Percentiles rank a stretch among this genome's conserved stretches.
phyloP scores from a whole-genome alignment of 2,888 invertebrate genomes.

The Junonia oenone region DNA sequence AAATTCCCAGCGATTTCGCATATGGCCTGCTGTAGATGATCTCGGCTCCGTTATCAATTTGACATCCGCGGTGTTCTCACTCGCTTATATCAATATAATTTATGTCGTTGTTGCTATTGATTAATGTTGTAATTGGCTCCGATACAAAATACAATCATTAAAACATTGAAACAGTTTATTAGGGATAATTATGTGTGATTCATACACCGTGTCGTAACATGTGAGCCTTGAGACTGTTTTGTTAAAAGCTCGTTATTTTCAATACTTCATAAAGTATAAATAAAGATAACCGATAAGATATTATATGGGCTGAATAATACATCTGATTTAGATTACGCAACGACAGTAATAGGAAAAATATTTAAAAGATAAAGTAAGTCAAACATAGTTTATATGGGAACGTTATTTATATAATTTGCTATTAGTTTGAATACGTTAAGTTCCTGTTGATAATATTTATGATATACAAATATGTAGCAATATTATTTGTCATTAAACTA shows the following conservation, averaged over 20 bases:
- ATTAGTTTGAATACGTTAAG: not conserved
- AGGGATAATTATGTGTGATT: constrained; percentile 31
- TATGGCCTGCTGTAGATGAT: constrained; percentile 71
- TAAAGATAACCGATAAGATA: constrained; percentile 5
- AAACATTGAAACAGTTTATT: constrained; percentile 30
- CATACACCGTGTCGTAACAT: constrained; percentile 15
- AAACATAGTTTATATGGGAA: not conserved
- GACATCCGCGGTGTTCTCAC: constrained; percentile 61
- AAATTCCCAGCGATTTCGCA: constrained; percentile 77
- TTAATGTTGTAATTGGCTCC: constrained; percentile 66
- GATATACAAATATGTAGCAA: no score
- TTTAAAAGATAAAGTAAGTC: not conserved
- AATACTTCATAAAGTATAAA: constrained; percentile 16
- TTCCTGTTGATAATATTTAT: not conserved
- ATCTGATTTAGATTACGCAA: constrained; percentile 9
- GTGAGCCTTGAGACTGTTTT: constrained; percentile 19
- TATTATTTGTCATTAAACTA: no score
- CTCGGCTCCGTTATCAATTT: constrained; percentile 65
- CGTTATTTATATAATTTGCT: not conserved
- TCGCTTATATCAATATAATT: constrained; percentile 69
- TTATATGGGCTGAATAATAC: constrained; percentile 7
- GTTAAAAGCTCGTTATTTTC: constrained; percentile 8
- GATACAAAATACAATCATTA: constrained; percentile 37
- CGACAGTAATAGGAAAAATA: not conserved
- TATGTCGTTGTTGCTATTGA: constrained; percentile 67